Evolutionary conservation across 1,140 invertebrate genomes (phyloP).

Genomic region (Popillia japonica): DNA sequence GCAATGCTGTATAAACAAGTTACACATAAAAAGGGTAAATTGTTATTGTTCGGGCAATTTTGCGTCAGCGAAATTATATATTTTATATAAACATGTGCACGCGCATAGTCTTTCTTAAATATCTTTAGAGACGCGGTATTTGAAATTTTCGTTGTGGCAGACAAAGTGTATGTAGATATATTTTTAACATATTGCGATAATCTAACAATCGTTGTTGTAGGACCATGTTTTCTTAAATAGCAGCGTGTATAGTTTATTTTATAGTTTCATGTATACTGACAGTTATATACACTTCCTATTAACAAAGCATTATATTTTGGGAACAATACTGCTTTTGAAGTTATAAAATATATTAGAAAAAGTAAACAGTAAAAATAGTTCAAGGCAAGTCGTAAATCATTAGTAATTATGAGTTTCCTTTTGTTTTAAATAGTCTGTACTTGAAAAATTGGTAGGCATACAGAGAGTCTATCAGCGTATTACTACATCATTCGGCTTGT

Average conservation of each 20-base stretch:
- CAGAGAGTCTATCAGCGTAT: too few species aligned
- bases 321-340: too few species aligned
- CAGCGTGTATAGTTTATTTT: not conserved
- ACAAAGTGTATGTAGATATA: not conserved
- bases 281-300: not conserved
- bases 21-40: conserved; percentile 17
- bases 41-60: conserved; percentile 19
- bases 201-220: not conserved
- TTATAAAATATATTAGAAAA: too few species aligned
- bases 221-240: not conserved
- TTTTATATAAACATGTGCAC: conserved; percentile 14
- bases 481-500: too few species aligned
- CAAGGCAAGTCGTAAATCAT: too few species aligned
- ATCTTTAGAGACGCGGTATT: not conserved
- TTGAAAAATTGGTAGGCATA: too few species aligned
- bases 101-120: not conserved
- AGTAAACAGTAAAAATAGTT: too few species aligned
- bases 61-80: not conserved
- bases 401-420: too few species aligned
- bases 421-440: too few species aligned
- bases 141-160: not conserved
- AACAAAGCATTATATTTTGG: not conserved
- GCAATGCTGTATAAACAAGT: conserved; percentile 1
- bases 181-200: not conserved
- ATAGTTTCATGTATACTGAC: not conserved